Conservation (phyloP, 2,888 invertebrate genomes). For the Eupithecia vulgata region DNA sequence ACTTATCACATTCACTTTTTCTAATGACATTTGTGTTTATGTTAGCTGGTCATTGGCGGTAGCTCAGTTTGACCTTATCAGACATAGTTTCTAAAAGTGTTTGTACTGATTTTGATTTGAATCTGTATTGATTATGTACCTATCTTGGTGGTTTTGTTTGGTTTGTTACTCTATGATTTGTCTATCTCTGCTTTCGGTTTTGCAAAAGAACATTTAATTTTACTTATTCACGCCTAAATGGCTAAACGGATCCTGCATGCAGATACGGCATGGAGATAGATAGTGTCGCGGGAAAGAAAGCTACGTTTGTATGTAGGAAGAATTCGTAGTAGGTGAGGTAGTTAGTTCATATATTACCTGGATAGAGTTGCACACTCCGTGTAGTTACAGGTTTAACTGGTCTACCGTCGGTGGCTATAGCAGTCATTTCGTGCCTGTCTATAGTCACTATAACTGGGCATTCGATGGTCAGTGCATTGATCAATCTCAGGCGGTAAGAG, state of each 20-base stretch:
- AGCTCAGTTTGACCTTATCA: background rate
- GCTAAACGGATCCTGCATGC: background rate
- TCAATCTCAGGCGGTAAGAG: slow-evolving; percentile 81
- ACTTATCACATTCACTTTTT: slow-evolving; percentile 42
- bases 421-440: slow-evolving; percentile 77
- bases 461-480: slow-evolving; percentile 81
- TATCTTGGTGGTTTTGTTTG: no score
- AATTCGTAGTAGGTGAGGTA: background rate
- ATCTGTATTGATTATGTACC: no score
- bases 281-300: background rate
- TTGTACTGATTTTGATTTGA: background rate
- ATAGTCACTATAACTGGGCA: slow-evolving; percentile 78
- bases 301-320: background rate
- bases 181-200: background rate
- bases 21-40: slow-evolving; percentile 11
- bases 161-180: background rate
- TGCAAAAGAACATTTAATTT: background rate
- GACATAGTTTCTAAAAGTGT: background rate
- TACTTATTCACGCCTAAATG: background rate
- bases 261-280: background rate
- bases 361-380: slow-evolving; percentile 69
- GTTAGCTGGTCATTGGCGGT: background rate
- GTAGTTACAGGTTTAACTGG: slow-evolving; percentile 74
- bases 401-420: slow-evolving; percentile 82
- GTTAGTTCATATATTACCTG: slow-evolving; percentile 65